phyloP scores from a whole-genome alignment of 2,113 vertebrate genomes.

The Beaufortia kweichowensis region DNA sequence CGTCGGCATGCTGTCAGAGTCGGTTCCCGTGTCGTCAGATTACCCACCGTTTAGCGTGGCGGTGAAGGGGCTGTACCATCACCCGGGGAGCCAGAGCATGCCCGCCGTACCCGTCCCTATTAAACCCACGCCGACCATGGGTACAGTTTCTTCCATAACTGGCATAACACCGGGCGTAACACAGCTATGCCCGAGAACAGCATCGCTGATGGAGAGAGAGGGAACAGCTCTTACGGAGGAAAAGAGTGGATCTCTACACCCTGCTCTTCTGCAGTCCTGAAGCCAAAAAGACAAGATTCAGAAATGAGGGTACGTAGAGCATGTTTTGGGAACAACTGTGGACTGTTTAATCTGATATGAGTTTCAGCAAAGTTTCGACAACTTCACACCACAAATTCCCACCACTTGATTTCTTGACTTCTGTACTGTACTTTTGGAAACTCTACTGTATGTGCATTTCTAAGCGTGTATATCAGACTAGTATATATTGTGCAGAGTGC shows the following conservation, averaged over 20 bases:
- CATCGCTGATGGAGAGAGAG: constrained; percentile 77
- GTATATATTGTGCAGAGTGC: neutral
- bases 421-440: neutral
- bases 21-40: constrained; percentile 80
- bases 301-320: constrained; percentile 30
- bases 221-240: constrained; percentile 72
- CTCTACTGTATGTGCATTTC: neutral
- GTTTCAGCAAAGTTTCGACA: neutral
- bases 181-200: constrained; percentile 73
- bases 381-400: neutral
- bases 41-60: constrained; percentile 89
- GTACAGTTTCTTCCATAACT: constrained; percentile 76
- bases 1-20: constrained; percentile 87
- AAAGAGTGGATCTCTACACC: constrained; percentile 78
- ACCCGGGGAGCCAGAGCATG: constrained; percentile 76
- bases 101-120: constrained; percentile 93
- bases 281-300: constrained; percentile 37
- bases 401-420: neutral
- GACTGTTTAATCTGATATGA: neutral
- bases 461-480: neutral
- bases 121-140: constrained; percentile 86
- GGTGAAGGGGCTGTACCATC: constrained; percentile 88
- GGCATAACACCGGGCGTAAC: constrained; percentile 73
- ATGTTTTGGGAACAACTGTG: constrained; percentile 17
- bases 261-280: constrained; percentile 82